These are phyloP conservation scores for Canis aureus DNA, from an alignment of 2,113 vertebrate species.

Conservation along the genomic window DNA sequence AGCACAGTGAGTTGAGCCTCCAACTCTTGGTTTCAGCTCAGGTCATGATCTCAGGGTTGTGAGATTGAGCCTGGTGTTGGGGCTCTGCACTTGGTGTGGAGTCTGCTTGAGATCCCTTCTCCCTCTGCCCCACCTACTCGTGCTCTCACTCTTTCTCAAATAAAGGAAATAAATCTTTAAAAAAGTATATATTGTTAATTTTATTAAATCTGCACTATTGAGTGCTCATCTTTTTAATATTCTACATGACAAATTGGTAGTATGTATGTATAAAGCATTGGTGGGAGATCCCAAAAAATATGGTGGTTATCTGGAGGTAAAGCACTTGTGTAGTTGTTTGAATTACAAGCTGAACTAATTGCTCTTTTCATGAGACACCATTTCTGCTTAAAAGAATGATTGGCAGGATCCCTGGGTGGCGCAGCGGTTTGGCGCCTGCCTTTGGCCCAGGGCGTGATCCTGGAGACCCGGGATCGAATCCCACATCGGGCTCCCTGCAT, in stretches of 20 bases:
- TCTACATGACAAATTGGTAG: neutral
- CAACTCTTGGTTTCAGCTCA: neutral
- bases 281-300: neutral
- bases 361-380: neutral
- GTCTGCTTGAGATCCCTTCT: neutral
- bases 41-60: neutral
- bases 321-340: neutral
- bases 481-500: no score
- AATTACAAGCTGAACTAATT: neutral
- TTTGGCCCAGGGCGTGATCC: no score
- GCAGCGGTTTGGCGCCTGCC: no score
- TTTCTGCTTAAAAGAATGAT: conserved; percentile 5
- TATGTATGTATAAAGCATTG: neutral
- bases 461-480: no score
- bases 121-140: neutral
- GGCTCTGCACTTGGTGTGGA: neutral
- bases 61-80: neutral
- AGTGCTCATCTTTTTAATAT: neutral
- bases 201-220: neutral
- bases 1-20: neutral
- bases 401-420: neutral
- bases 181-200: neutral
- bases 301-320: neutral
- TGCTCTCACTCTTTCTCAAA: neutral
- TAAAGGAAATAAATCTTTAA: neutral